phyloP scores from a whole-genome alignment of 2,113 vertebrate genomes.

The Oplegnathus fasciatus region DNA sequence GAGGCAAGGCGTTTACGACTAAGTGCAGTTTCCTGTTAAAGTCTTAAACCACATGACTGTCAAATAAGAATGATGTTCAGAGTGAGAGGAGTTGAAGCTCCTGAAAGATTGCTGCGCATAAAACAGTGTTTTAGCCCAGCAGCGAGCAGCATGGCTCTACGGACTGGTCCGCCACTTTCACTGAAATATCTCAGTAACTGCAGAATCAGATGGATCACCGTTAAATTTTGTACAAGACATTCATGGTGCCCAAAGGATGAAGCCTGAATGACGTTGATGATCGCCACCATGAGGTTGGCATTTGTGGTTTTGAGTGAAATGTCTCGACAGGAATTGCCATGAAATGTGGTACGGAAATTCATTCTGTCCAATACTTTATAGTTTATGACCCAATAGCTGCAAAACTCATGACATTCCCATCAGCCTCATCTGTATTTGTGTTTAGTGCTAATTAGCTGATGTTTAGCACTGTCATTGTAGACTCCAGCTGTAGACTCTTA shows the following conservation, averaged over 20 bases:
- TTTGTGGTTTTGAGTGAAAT: neutral
- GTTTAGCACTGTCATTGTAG: too few species aligned
- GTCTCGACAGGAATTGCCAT: neutral
- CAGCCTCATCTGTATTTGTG: neutral
- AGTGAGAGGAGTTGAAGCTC: constrained; percentile 1
- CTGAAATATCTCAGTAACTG: neutral
- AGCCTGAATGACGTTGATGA: neutral
- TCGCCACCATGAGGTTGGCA: neutral
- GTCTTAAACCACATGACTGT: neutral
- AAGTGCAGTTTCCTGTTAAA: neutral
- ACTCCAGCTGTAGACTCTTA: neutral
- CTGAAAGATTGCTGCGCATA: neutral
- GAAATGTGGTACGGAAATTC: too few species aligned
- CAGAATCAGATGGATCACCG: neutral
- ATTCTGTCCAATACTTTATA: neutral
- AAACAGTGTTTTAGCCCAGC: neutral
- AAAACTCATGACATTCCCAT: neutral
- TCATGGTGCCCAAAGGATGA: neutral
- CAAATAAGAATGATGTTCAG: neutral
- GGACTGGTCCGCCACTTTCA: neutral
- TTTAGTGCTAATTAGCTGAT: neutral
- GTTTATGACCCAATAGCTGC: neutral
- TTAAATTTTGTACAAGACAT: neutral
- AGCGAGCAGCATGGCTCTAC: neutral
- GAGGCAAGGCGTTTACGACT: neutral